Evolutionary conservation across 2,888 invertebrate species (phyloP).

Genomic region (Allygus modestus): DNA sequence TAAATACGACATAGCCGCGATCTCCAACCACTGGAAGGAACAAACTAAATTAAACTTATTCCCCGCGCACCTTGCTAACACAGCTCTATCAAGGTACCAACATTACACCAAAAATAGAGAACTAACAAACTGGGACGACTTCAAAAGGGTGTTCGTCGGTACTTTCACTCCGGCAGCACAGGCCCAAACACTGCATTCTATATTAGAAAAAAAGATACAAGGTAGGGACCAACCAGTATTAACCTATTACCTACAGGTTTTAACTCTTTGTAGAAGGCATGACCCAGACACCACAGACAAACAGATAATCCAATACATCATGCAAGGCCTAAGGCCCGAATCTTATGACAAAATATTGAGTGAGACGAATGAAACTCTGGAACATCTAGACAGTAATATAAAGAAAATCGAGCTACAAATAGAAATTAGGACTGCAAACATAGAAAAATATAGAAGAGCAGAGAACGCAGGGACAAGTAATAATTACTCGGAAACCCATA

Average conservation of each 20-base stretch:
- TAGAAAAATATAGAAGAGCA: neutral
- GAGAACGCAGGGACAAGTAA: neutral
- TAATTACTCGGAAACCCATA: neutral
- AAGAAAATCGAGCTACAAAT: neutral
- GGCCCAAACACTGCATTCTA: neutral
- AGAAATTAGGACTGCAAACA: neutral
- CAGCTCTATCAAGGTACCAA: neutral
- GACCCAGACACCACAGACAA: neutral
- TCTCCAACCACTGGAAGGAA: neutral
- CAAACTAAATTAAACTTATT: neutral
- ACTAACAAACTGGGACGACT: neutral
- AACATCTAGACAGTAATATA: neutral
- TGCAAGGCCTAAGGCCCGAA: neutral
- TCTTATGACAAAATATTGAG: neutral
- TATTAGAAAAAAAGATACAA: neutral
- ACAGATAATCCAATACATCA: neutral
- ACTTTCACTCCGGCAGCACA: neutral
- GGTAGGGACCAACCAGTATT: neutral
- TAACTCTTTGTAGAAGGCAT: neutral
- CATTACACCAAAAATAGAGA: neutral
- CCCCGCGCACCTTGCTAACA: neutral
- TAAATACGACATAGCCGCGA: neutral
- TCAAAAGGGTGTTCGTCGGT: neutral
- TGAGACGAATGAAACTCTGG: neutral
- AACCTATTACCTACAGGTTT: neutral